phyloP scores from a whole-genome alignment of 1,140 invertebrate genomes.

The Dendrolimus punctatus region DNA sequence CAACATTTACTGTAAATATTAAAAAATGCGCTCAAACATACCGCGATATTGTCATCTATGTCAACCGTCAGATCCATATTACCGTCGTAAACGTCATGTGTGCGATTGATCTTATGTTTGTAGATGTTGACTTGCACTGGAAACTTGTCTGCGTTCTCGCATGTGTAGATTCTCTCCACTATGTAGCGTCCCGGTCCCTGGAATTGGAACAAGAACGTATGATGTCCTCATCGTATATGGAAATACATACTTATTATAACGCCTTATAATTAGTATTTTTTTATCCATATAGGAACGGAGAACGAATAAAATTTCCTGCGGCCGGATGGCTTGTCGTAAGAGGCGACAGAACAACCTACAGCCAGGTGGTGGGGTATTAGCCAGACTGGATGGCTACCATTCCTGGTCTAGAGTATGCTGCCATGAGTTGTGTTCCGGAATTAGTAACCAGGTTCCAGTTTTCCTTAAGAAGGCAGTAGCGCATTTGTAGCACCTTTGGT shows the following conservation, averaged over 20 bases:
- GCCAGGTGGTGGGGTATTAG: too few relatives aligned
- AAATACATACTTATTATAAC: not conserved
- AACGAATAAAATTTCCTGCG: too few relatives aligned
- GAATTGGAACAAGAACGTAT: not conserved
- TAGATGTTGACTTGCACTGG: slow-evolving; percentile 2
- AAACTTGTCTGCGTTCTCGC: slow-evolving; percentile 5
- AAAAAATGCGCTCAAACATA: slow-evolving; percentile 10
- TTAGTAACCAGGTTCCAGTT: too few relatives aligned
- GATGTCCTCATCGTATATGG: not conserved
- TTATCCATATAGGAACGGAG: too few relatives aligned
- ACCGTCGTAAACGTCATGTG: slow-evolving; percentile 42
- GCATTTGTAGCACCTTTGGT: too few relatives aligned
- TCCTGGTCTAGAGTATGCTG: too few relatives aligned
- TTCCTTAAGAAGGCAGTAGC: too few relatives aligned
- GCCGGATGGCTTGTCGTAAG: too few relatives aligned
- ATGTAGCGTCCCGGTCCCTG: slow-evolving; percentile 6
- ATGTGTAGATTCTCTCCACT: slow-evolving; percentile 1
- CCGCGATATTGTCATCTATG: slow-evolving; percentile 21
- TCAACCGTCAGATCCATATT: slow-evolving; percentile 11
- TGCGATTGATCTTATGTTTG: slow-evolving; percentile 42
- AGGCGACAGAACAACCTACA: too few relatives aligned
- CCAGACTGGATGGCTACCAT: too few relatives aligned
- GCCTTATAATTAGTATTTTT: not conserved
- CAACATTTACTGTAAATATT: not conserved
- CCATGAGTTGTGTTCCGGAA: too few relatives aligned